Percentiles rank a stretch among this genome's conserved stretches.
Evolutionary conservation across 2,113 vertebrate genomes (phyloP).

Genomic region (Anhinga rufa): DNA sequence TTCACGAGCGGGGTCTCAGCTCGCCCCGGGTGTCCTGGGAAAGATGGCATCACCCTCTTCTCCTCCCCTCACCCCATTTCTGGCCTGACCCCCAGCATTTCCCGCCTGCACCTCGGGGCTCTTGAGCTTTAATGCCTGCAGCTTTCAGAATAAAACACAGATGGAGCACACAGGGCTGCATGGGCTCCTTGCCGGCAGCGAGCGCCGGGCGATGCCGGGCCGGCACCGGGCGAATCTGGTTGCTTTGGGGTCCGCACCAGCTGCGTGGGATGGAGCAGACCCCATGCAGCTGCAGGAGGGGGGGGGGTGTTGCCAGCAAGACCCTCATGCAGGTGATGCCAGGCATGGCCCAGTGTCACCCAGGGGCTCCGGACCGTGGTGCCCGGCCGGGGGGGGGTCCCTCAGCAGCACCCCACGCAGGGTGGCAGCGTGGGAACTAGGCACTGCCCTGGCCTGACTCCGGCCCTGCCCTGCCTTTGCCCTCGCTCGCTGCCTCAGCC

Average conservation of each 20-base stretch:
- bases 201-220: fast-evolving
- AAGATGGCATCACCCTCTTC: neutral
- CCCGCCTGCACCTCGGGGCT: neutral
- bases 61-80: neutral
- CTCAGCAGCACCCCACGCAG: fast-evolving
- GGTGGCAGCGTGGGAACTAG: neutral
- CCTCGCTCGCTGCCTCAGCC: neutral
- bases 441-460: neutral
- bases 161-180: fast-evolving
- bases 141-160: neutral
- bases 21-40: neutral
- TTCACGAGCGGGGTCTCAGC: fast-evolving
- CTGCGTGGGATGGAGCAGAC: neutral
- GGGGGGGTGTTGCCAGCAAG: neutral
- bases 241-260: fast-evolving
- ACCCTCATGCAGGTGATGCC: fast-evolving
- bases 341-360: fast-evolving
- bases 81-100: neutral
- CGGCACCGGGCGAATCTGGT: fast-evolving
- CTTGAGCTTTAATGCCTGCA: neutral
- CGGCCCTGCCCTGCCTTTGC: neutral
- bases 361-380: neutral
- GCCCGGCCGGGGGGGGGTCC: neutral
- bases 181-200: fast-evolving
- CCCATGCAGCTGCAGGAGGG: neutral